Percentiles rank a stretch among this genome's conserved stretches.
Evolutionary conservation across 2,888 invertebrate species (phyloP).

Genomic region (Brenthis ino): DNA sequence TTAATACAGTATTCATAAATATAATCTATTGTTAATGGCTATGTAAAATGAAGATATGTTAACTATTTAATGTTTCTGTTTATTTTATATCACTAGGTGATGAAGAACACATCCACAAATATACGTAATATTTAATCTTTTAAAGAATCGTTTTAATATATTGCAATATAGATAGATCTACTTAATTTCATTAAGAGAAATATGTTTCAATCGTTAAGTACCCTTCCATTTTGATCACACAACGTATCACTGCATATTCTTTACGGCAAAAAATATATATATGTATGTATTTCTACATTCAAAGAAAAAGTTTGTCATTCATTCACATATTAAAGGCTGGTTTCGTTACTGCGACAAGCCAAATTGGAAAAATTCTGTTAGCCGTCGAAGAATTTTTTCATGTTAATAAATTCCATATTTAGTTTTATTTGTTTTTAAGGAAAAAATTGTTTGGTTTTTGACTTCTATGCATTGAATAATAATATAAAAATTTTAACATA

Average conservation of each 20-base stretch:
- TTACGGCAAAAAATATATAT: constrained; percentile 27
- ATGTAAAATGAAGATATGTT: constrained; percentile 71
- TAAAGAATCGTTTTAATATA: constrained; percentile 54
- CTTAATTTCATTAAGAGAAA: constrained; percentile 73
- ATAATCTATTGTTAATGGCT: constrained; percentile 50
- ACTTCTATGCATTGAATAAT: not conserved
- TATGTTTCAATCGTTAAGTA: constrained; percentile 45
- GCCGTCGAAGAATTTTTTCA: too few species aligned
- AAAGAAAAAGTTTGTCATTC: constrained; percentile 2
- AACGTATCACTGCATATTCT: constrained; percentile 39
- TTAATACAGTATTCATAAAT: constrained; percentile 35
- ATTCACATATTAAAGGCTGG: constrained; percentile 9
- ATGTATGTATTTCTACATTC: constrained; percentile 13
- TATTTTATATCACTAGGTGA: constrained; percentile 51
- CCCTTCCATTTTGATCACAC: constrained; percentile 43
- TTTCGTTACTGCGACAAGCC: constrained; percentile 15
- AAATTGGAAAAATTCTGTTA: too few species aligned
- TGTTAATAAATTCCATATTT: too few species aligned
- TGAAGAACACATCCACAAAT: constrained; percentile 51
- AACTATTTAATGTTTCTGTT: constrained; percentile 57
- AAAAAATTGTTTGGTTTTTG: not conserved
- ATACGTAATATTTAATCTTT: constrained; percentile 44
- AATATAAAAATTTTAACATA: not conserved
- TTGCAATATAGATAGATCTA: constrained; percentile 51
- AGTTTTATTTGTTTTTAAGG: too few species aligned